phyloP scores from a whole-genome alignment of 1,140 invertebrate genomes.

The Tribolium castaneum region DNA sequence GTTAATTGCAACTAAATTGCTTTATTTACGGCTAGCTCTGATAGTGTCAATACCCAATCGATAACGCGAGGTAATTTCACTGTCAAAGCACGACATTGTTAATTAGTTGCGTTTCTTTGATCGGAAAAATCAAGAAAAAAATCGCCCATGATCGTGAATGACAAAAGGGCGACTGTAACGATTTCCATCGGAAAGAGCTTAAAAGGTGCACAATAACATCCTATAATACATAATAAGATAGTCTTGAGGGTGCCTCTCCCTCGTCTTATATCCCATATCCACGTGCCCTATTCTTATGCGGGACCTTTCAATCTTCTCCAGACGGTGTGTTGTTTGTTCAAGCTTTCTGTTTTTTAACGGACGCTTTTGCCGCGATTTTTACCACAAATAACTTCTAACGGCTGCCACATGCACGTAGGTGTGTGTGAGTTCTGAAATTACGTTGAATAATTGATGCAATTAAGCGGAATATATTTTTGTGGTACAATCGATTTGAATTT shows the following conservation, averaged over 20 bases:
- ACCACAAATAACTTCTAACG: background rate
- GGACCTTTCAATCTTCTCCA: slow-evolving; percentile 55
- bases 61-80: slow-evolving; percentile 1
- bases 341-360: slow-evolving; percentile 51
- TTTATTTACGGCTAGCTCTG: slow-evolving; percentile 25
- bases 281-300: slow-evolving; percentile 56
- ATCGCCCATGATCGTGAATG: background rate
- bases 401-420: background rate
- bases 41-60: slow-evolving; percentile 30
- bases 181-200: slow-evolving; percentile 47
- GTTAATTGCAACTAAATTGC: slow-evolving; percentile 34
- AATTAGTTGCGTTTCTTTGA: background rate
- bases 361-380: slow-evolving; percentile 52
- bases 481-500: slow-evolving; percentile 22
- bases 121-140: background rate
- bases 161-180: slow-evolving; percentile 48
- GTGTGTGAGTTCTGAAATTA: background rate
- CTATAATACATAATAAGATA: slow-evolving; percentile 56
- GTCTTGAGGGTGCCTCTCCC: slow-evolving; percentile 44
- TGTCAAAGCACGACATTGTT: slow-evolving; percentile 15
- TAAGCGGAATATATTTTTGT: slow-evolving; percentile 10
- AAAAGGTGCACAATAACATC: slow-evolving; percentile 56
- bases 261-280: slow-evolving; percentile 48
- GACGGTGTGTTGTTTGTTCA: slow-evolving; percentile 51
- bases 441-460: slow-evolving; percentile 33